Conservation (phyloP, 2,888 invertebrate species). For the Seira musarum region DNA sequence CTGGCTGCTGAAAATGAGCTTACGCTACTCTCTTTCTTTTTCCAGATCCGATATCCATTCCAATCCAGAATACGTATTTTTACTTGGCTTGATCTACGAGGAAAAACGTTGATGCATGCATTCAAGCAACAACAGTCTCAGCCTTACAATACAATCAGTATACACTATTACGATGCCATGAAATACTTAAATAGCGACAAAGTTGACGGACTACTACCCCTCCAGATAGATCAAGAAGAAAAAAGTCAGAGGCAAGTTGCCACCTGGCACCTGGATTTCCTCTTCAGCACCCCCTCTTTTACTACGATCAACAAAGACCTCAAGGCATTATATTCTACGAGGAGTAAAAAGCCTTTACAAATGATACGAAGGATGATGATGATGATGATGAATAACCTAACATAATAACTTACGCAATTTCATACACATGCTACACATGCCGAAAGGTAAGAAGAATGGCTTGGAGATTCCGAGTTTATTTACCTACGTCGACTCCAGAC, state of each 20-base stretch:
- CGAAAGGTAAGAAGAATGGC: too few relatives aligned
- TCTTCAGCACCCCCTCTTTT: slow-evolving; percentile 31
- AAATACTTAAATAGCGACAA: slow-evolving; percentile 1
- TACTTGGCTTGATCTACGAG: background rate
- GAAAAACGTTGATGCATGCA: background rate
- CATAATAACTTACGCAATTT: background rate
- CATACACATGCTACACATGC: background rate
- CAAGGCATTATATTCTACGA: background rate
- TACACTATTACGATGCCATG: too few relatives aligned
- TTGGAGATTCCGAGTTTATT: too few relatives aligned
- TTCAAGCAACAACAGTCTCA: too few relatives aligned
- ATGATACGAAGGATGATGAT: background rate
- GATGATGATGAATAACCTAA: background rate
- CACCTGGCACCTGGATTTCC: slow-evolving; percentile 46
- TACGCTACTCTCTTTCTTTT: too few relatives aligned
- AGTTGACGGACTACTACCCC: slow-evolving; percentile 47
- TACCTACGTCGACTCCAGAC: too few relatives aligned
- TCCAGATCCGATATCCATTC: too few relatives aligned
- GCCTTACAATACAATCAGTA: too few relatives aligned
- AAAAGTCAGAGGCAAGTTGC: slow-evolving; percentile 42
- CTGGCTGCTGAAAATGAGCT: too few relatives aligned
- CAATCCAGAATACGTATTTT: too few relatives aligned
- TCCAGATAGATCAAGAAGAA: background rate
- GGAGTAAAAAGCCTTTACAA: background rate
- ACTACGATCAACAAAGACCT: slow-evolving; percentile 9